These are phyloP conservation scores for Rousettus leschenaultii DNA, from an alignment of 2,113 vertebrate species.

Conservation along the genomic window DNA sequence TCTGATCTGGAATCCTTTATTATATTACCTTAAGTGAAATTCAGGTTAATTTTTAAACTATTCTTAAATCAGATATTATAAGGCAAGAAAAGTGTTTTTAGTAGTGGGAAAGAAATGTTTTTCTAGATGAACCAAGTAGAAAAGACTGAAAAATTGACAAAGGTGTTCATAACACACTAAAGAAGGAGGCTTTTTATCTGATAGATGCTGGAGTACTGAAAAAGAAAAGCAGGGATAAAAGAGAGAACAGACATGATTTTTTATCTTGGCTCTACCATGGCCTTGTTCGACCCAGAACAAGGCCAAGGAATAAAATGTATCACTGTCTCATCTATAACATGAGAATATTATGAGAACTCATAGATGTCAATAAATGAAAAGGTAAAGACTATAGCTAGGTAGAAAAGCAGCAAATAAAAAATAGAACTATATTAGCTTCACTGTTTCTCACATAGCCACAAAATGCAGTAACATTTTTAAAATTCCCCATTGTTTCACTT, in stretches of 20 bases:
- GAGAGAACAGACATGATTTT: not conserved
- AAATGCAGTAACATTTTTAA: not conserved
- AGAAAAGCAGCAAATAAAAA: not conserved
- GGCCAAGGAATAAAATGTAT: not conserved
- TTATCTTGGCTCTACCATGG: not conserved
- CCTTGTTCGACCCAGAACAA: not conserved
- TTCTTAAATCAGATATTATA: conserved; percentile 39
- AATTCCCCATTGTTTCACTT: not conserved
- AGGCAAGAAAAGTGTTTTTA: conserved; percentile 30
- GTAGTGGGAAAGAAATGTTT: conserved; percentile 34
- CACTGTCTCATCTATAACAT: not conserved
- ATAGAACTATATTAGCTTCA: not conserved
- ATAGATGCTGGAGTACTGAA: not conserved
- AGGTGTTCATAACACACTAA: not conserved
- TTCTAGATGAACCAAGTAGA: conserved; percentile 4
- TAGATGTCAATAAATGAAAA: not conserved
- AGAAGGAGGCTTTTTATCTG: not conserved
- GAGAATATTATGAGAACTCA: not conserved
- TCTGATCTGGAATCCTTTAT: conserved; percentile 30
- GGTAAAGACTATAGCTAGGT: not conserved
- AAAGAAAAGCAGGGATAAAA: not conserved
- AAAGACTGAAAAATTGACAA: conserved; percentile 44
- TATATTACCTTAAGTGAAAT: conserved; percentile 51
- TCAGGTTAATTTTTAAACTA: conserved; percentile 42
- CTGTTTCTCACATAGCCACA: not conserved